These are phyloP conservation scores for Yoshiicerus persimilis DNA, from an alignment of 1,140 invertebrate species.

Conservation along the genomic window DNA sequence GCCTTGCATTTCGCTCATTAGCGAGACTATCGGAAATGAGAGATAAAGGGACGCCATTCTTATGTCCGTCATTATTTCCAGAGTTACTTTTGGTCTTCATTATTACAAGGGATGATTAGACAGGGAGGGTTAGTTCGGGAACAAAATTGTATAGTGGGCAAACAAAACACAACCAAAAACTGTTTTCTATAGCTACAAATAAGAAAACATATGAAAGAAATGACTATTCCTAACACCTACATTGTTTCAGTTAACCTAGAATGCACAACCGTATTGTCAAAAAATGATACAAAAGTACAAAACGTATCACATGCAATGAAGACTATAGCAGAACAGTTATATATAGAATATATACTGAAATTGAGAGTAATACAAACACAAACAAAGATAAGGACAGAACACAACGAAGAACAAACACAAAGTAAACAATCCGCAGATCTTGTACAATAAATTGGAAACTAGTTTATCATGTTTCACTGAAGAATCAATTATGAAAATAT, in stretches of 20 bases:
- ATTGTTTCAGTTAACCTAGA: background rate
- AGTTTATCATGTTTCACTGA: background rate
- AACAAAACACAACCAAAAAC: background rate
- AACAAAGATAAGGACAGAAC: background rate
- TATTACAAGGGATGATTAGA: background rate
- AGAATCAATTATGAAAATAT: background rate
- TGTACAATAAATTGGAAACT: background rate
- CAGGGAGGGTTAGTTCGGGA: background rate
- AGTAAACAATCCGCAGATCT: background rate
- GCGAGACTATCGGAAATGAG: background rate
- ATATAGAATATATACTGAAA: background rate
- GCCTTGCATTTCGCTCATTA: background rate
- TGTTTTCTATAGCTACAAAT: background rate
- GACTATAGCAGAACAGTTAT: background rate
- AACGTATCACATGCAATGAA: background rate
- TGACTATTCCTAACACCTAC: background rate
- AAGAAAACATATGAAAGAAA: background rate
- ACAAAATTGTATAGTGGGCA: background rate
- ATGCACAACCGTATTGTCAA: background rate
- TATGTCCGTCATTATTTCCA: background rate
- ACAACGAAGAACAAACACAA: background rate
- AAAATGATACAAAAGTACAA: conserved; percentile 11
- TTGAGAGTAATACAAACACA: background rate
- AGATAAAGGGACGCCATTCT: background rate
- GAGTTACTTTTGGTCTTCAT: conserved; percentile 7